These are phyloP conservation scores for Crocuta crocuta DNA, from an alignment of 2,113 vertebrate genomes.

Conservation along the genomic window DNA sequence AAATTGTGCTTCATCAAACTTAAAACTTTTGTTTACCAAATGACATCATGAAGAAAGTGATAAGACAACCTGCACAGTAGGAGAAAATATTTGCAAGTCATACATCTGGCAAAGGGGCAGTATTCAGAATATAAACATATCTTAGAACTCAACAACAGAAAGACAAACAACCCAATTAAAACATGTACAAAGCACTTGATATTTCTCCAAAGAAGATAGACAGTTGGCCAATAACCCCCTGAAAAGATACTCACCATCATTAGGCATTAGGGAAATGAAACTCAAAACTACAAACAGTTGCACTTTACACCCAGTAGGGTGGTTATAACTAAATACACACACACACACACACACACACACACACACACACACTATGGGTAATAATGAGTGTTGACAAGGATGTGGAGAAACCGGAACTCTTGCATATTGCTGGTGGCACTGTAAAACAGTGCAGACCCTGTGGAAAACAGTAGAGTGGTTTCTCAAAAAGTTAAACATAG, in stretches of 20 bases:
- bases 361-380: not conserved
- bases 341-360: not conserved
- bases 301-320: not conserved
- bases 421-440: not conserved
- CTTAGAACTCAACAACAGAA: not conserved
- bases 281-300: not conserved
- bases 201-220: not conserved
- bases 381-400: not conserved
- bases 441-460: not conserved
- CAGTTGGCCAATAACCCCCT: not conserved
- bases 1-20: conserved; percentile 5
- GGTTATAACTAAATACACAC: not conserved
- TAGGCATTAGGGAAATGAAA: conserved; percentile 13
- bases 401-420: not conserved
- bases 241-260: not conserved
- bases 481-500: not conserved
- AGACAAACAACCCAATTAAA: not conserved
- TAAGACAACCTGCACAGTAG: not conserved
- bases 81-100: conserved; percentile 1
- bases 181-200: not conserved
- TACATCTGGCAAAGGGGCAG: not conserved
- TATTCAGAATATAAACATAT: not conserved
- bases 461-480: not conserved
- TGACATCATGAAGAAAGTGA: not conserved
- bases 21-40: not conserved